A percentile compares a stretch with the other conserved stretches of the same genome.
These are phyloP conservation scores for Rhabdomys pumilio DNA, from an alignment of 2,797 vertebrate genomes.

Conservation along the genomic window DNA sequence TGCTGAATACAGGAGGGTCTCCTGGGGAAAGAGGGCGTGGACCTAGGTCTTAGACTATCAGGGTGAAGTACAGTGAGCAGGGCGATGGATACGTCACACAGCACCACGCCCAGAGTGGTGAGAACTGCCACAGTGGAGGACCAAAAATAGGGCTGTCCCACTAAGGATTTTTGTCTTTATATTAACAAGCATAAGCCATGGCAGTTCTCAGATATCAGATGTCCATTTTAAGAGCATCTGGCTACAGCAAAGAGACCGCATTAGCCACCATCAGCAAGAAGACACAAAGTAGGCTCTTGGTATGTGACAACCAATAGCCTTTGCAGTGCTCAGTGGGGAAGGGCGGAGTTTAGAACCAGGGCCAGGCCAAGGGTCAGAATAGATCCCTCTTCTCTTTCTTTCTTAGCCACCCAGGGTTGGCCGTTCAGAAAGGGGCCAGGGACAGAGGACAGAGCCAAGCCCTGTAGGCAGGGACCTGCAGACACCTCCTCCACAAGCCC, in stretches of 20 bases:
- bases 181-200: not conserved
- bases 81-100: not conserved
- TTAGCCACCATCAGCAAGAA: not conserved
- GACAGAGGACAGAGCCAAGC: not conserved
- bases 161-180: slow-evolving; percentile 17
- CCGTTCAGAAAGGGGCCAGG: not conserved
- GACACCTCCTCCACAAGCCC: not conserved
- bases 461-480: accelerated
- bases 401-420: not conserved
- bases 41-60: not conserved
- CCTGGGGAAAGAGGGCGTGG: not conserved
- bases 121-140: not conserved
- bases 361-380: not conserved
- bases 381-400: no score
- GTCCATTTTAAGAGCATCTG: not conserved
- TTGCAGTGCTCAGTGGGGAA: accelerated
- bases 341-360: not conserved
- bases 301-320: not conserved
- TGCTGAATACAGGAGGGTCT: not conserved
- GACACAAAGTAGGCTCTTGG: not conserved
- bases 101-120: not conserved
- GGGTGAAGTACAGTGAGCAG: not conserved
- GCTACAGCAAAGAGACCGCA: not conserved
- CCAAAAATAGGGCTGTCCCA: not conserved
- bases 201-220: not conserved